Percentiles rank a stretch among this genome's conserved stretches.
phyloP scores from a whole-genome alignment of 2,113 vertebrate species.

The Varanus salvator region DNA sequence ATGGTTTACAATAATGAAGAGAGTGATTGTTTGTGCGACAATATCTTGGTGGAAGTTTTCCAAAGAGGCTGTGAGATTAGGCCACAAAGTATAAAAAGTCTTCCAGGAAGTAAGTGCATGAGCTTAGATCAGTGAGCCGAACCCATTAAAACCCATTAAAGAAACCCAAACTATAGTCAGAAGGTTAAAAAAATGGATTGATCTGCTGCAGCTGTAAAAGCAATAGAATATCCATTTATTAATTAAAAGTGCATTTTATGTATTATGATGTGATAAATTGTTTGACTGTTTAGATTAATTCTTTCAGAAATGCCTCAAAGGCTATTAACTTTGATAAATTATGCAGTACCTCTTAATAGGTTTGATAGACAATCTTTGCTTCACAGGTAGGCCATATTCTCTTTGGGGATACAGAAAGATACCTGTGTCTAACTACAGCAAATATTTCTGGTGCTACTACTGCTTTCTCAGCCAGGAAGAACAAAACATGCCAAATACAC shows the following conservation, averaged over 20 bases:
- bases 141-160: constrained; percentile 80
- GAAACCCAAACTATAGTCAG: constrained; percentile 66
- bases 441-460: constrained; percentile 3
- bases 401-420: constrained; percentile 47
- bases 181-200: constrained; percentile 67
- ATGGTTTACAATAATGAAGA: constrained; percentile 58
- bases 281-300: constrained; percentile 74
- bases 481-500: background rate
- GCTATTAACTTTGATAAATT: constrained; percentile 77
- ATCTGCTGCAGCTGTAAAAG: constrained; percentile 66
- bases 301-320: constrained; percentile 65
- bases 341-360: constrained; percentile 69
- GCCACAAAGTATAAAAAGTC: constrained; percentile 67
- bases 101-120: constrained; percentile 74
- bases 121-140: constrained; percentile 61
- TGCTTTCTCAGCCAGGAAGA: constrained; percentile 24
- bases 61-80: constrained; percentile 64
- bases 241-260: constrained; percentile 79
- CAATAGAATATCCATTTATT: constrained; percentile 75
- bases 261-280: constrained; percentile 73
- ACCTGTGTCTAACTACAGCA: constrained; percentile 39
- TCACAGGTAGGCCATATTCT: constrained; percentile 43
- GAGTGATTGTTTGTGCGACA: constrained; percentile 44
- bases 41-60: constrained; percentile 52
- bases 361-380: constrained; percentile 59